Evolutionary conservation across 2,888 invertebrate genomes (phyloP), one percentile per base, ranked within the genome.

Genomic region (Frankliniella intonsa): DNA sequence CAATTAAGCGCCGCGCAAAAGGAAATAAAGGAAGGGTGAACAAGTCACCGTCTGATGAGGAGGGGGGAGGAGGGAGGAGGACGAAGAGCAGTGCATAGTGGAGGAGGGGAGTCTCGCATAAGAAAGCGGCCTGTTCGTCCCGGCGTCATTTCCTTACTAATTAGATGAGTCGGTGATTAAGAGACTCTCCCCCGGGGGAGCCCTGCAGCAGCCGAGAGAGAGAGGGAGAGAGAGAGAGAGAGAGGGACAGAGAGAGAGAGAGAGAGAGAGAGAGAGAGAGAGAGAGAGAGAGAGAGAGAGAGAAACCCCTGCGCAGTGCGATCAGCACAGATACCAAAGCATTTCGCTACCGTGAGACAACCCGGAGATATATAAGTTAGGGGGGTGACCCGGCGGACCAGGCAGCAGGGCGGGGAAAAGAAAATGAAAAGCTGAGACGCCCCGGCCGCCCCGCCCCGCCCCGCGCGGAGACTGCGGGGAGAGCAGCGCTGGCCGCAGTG

Each of bases 151-250:
- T 22, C 25, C 69, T 22, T 12, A 25, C 69, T 76, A 76, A 76
- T 76, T 76, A 76, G 69, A 22, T 76, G 69, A 76, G 22, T 76
- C 25, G 69, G 69, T 76, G 69, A 76, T 76, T 76, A 76, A 62
- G 62, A n/a, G n/a, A 62, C 62, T n/a, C 62, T 38, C 38, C 38
- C 38, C 38, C n/a, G 51, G 17, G 55, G 17, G 55, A 55, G n/a
- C n/a, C n/a, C n/a, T 38, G 5, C 38, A 38, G 51, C n/a, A n/a
- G n/a, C n/a, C 12, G 55, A 55, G 55, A 55, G 55, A 55, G 55
- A 55, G 55, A 55, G 55, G 7, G 55, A 55, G 55, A 55, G 55
- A 55, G 55, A 55, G 55, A 55, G 55, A 55, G 55, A 55, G 55
- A 55, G 55, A 55, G 55, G 7, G 55, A 55, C 3, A 55, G 55